A percentile compares a stretch with the other conserved stretches of the same genome.
Evolutionary conservation across 92 coral and sea anemone species (phyloP).

Genomic region (Epizoanthus ramosus): DNA sequence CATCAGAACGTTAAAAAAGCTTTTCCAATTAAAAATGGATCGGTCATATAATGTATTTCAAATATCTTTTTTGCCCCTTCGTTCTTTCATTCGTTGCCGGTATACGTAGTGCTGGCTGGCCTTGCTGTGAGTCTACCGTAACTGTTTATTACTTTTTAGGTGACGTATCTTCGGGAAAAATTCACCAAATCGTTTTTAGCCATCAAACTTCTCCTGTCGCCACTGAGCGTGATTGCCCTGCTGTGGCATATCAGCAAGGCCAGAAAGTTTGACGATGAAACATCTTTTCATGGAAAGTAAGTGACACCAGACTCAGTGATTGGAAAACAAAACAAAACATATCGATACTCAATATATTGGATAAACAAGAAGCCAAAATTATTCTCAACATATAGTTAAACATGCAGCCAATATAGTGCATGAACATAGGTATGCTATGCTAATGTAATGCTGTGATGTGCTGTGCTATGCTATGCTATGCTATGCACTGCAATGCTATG

Average conservation of each 20-base stretch:
- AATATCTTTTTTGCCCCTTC: background rate
- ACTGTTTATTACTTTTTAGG: background rate
- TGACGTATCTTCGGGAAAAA: conserved; percentile 23
- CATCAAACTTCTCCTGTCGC: conserved; percentile 27
- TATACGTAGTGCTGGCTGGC: no score
- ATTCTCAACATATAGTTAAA: no score
- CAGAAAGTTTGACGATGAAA: conserved; percentile 35
- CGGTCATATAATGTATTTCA: no score
- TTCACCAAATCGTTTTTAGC: conserved; percentile 34
- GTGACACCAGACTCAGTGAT: background rate
- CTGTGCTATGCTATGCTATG: no score
- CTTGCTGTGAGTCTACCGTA: background rate
- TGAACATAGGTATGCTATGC: no score
- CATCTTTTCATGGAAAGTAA: conserved; percentile 23
- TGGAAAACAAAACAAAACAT: background rate
- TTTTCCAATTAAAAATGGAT: no score
- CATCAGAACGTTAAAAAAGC: no score
- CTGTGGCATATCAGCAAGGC: conserved; percentile 30
- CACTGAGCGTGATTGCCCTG: conserved; percentile 22
- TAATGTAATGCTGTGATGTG: no score
- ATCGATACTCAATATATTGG: no score
- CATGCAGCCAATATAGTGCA: no score
- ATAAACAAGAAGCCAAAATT: no score
- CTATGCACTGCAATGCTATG: no score
- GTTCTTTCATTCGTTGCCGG: background rate